Percentiles rank a stretch among this genome's conserved stretches.
Conservation (phyloP, 2,888 invertebrate species). For the Pogonocherus hispidulus region DNA sequence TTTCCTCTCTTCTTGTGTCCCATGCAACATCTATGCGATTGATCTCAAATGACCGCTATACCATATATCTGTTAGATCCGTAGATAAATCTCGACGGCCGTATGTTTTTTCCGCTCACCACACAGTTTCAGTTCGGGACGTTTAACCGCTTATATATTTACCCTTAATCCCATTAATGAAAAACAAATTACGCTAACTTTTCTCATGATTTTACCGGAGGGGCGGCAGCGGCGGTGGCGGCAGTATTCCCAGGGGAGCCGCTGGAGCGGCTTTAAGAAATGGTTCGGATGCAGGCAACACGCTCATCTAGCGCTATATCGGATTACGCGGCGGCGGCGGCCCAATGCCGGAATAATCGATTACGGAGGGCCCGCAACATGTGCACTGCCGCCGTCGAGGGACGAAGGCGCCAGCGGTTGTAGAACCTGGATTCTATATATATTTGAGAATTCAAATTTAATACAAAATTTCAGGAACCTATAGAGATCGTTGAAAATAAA, state of each 20-base stretch:
- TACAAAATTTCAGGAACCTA: too few species aligned
- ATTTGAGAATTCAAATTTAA: too few species aligned
- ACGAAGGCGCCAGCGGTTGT: conserved; percentile 25
- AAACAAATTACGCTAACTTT: conserved; percentile 46
- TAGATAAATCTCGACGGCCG: conserved; percentile 34
- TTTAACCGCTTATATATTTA: conserved; percentile 40
- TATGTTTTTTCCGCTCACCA: conserved; percentile 41
- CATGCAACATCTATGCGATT: background rate
- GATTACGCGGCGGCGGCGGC: conserved; percentile 42
- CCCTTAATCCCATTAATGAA: conserved; percentile 42
- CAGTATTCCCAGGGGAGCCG: conserved; percentile 12
- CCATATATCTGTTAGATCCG: background rate
- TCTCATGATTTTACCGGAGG: conserved; percentile 39
- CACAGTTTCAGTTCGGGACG: conserved; percentile 38
- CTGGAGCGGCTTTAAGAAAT: conserved; percentile 34
- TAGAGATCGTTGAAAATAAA: too few species aligned
- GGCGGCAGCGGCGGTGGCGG: background rate
- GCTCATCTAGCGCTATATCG: conserved; percentile 44
- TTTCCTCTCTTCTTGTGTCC: background rate
- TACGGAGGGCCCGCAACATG: conserved; percentile 42
- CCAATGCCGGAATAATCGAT: conserved; percentile 48
- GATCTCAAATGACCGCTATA: background rate
- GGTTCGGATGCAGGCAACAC: conserved; percentile 41
- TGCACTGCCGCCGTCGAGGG: conserved; percentile 29
- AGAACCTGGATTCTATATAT: too few species aligned